phyloP scores from a whole-genome alignment of 2,888 invertebrate genomes.

The Parascotia fuliginaria region DNA sequence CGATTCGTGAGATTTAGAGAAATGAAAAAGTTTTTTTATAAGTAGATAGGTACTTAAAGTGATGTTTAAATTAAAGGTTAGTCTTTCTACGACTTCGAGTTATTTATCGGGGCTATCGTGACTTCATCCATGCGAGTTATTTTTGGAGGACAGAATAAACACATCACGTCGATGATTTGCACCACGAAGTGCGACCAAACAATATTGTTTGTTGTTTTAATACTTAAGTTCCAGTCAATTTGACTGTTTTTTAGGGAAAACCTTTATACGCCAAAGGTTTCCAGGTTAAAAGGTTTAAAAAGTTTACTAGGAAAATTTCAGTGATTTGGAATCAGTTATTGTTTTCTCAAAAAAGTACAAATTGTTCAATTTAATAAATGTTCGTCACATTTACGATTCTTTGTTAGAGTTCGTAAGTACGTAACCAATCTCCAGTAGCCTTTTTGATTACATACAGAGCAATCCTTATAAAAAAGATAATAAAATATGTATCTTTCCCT shows the following conservation, averaged over 20 bases:
- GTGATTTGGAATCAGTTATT: no score
- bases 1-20: no score
- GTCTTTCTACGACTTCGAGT: slow-evolving; percentile 38
- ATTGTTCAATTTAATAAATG: no score
- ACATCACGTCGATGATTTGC: slow-evolving; percentile 38
- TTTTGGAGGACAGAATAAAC: slow-evolving; percentile 54
- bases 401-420: no score
- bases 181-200: slow-evolving; percentile 24
- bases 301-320: neutral
- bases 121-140: slow-evolving; percentile 54
- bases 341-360: no score
- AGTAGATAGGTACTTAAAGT: no score
- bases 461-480: no score
- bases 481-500: no score
- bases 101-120: slow-evolving; percentile 50
- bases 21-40: no score
- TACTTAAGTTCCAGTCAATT: slow-evolving; percentile 21
- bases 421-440: no score
- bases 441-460: no score
- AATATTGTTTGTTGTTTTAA: slow-evolving; percentile 13
- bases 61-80: slow-evolving; percentile 7
- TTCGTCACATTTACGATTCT: no score
- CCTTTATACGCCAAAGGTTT: slow-evolving; percentile 11
- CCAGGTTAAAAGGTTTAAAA: neutral
- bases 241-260: slow-evolving; percentile 18